These are phyloP conservation scores for Silurus meridionalis DNA, from an alignment of 2,113 vertebrate genomes.

Conservation along the genomic window DNA sequence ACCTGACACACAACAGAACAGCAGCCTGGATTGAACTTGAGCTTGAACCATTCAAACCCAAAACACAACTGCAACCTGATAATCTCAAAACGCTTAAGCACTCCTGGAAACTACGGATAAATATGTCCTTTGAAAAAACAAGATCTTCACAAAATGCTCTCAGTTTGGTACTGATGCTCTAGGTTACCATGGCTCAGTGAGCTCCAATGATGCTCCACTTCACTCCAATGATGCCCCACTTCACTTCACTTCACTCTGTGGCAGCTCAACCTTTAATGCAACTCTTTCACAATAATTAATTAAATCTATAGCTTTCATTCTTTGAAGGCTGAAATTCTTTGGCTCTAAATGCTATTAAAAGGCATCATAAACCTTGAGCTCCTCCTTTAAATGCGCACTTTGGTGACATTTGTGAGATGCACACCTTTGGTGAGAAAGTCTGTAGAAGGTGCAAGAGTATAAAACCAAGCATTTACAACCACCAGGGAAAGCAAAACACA, in stretches of 20 bases:
- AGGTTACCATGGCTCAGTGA: background rate
- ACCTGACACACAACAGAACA: conserved; percentile 11
- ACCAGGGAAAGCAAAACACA: background rate
- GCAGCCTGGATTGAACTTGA: background rate
- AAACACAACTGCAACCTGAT: background rate
- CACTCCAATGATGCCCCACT: background rate
- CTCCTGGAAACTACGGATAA: background rate
- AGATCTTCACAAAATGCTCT: background rate
- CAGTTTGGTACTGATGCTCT: background rate
- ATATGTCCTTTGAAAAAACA: background rate
- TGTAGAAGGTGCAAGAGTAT: background rate
- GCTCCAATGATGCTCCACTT: background rate
- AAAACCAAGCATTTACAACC: background rate
- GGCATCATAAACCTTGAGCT: background rate
- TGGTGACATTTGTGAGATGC: background rate
- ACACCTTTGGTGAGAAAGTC: background rate
- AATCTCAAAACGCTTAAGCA: background rate
- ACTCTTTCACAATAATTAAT: background rate
- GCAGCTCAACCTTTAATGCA: background rate
- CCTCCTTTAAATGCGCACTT: background rate
- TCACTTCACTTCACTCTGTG: background rate
- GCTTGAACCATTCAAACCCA: background rate
- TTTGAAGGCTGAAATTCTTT: background rate
- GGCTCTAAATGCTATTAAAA: background rate
- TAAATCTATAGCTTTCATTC: background rate